Base-by-base conservation (phyloP, 2,797 vertebrate genomes). In the Harpagifer antarcticus region DNA sequence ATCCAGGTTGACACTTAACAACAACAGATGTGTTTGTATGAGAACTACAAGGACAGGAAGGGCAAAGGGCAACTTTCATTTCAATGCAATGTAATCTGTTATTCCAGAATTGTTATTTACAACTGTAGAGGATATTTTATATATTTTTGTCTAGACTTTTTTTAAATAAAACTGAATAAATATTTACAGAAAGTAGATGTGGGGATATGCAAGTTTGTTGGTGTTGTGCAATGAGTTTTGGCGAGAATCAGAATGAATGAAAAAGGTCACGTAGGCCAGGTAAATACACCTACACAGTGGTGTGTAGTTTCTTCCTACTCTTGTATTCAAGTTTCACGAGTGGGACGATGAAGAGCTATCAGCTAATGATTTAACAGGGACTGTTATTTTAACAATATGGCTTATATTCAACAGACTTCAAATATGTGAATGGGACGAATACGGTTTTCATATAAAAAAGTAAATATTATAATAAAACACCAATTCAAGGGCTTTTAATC, bases 91-190 rank as follows among this genome's bases (percentile, higher is more conserved):
- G 76, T 55, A 45, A 74, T 13, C 56, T 27, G n/a, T 40, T 58
- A 42, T 77, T 78, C n/a, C 20, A 66, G 59, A 70, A 53, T 12
- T 0, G 3, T 17, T 72, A 84, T 84, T 84, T 82, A 73, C 67
- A 67, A 33, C 9, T 0, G 1, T 9, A 19, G 31, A 56, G 17
- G 10, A 54, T 40, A 19, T 55, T 42, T 68, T 65, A 12, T 70
- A 75, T 85, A 76, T 78, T 84, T 89, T 76, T 86, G 37, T 76
- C 83, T 42, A 15, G 9, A 58, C 33, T 72, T 62, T 79, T 73
- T 73, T 73, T 64, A 2, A 75, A 75, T 65, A 15, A 44, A 79
- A 75, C 19, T 66, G 5, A 82, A 86, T 69, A 68, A 47, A 82
- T 67, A 61, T 83, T 68, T 56, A 16, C 55, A 3, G 56, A 47